phyloP scores from a whole-genome alignment of 2,113 vertebrate species.

The Ramphastos sulfuratus region DNA sequence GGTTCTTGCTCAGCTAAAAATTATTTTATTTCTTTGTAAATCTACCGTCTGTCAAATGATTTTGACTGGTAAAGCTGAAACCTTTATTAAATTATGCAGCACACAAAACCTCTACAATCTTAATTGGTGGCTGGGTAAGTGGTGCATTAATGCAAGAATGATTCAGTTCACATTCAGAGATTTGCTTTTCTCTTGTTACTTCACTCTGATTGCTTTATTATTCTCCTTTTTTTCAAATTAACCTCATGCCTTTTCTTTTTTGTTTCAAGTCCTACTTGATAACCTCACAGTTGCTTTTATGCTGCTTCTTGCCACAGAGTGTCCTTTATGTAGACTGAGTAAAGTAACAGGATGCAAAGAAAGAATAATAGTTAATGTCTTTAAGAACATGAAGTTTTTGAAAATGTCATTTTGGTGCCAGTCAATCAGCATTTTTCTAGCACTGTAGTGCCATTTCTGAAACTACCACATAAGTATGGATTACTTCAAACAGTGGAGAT shows the following conservation, averaged over 20 bases:
- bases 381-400: not conserved
- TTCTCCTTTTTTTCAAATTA: not conserved
- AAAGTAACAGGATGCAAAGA: not conserved
- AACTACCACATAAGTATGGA: not conserved
- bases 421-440: not conserved
- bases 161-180: not conserved
- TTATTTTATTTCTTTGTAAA: not conserved
- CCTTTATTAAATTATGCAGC: not conserved
- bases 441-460: not conserved
- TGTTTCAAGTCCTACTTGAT: not conserved
- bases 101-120: not conserved
- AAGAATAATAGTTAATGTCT: not conserved
- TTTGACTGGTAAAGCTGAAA: not conserved
- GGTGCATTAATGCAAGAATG: not conserved
- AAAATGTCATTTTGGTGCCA: not conserved
- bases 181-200: not conserved
- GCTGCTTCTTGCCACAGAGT: not conserved
- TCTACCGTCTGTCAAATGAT: not conserved
- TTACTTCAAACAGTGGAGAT: not conserved
- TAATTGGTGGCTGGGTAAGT: not conserved
- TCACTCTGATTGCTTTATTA: not conserved
- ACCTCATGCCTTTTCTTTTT: not conserved
- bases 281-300: not conserved
- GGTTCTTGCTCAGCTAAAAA: not conserved
- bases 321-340: not conserved